These are phyloP conservation scores for Drosophila tani DNA, from an alignment of 1,140 invertebrate genomes.

Conservation along the genomic window DNA sequence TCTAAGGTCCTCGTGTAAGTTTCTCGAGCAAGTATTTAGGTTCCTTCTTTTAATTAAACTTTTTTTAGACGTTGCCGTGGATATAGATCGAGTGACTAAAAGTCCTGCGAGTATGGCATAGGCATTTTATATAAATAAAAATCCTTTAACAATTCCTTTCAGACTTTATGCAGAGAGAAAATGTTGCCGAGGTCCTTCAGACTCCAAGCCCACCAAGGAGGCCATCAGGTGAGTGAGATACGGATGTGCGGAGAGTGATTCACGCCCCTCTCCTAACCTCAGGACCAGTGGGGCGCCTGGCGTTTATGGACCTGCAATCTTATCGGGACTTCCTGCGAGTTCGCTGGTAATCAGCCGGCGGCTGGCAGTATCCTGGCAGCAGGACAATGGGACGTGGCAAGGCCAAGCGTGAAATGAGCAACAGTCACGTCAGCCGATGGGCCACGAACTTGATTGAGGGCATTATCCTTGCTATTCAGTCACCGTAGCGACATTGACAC, in stretches of 20 bases:
- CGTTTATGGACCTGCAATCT: conserved; percentile 45
- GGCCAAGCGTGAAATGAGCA: conserved; percentile 52
- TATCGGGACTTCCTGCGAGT: conserved; percentile 46
- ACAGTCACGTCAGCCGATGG: conserved; percentile 48
- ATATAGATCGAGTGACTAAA: not conserved
- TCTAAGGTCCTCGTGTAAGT: not conserved
- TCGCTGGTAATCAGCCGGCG: conserved; percentile 43
- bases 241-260: conserved; percentile 10
- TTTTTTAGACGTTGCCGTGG: conserved; percentile 5
- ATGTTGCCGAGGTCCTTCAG: not conserved
- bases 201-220: not conserved
- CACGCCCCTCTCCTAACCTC: not conserved
- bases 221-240: not conserved
- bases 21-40: not conserved
- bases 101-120: not conserved
- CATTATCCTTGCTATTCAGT: conserved; percentile 37
- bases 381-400: conserved; percentile 49
- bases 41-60: not conserved
- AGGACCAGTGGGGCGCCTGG: conserved; percentile 12
- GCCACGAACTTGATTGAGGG: conserved; percentile 51
- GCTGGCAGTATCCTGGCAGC: conserved; percentile 24
- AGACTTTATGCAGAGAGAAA: not conserved
- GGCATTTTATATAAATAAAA: not conserved
- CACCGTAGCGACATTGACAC: conserved; percentile 43
- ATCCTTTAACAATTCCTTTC: not conserved